A percentile compares a stretch with the other conserved stretches of the same genome.
These are phyloP conservation scores for Suncus etruscus DNA, from an alignment of 2,113 vertebrate genomes.

Conservation along the genomic window DNA sequence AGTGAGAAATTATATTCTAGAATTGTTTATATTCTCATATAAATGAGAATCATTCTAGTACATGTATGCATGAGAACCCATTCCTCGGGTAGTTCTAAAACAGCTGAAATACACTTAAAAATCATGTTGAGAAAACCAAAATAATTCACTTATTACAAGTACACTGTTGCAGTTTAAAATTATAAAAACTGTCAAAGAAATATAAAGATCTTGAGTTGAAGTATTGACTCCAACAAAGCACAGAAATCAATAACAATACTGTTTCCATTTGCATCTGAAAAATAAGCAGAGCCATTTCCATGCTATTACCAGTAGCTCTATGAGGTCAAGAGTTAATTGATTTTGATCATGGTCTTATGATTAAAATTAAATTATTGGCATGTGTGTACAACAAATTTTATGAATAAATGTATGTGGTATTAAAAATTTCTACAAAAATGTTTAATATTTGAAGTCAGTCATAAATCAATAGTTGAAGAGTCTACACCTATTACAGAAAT, in stretches of 20 bases:
- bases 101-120: constrained; percentile 21
- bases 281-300: background rate
- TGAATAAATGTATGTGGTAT: background rate
- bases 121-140: background rate
- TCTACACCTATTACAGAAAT: background rate
- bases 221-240: too few relatives aligned
- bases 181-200: too few relatives aligned
- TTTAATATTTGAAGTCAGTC: background rate
- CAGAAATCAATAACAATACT: background rate
- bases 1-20: too few relatives aligned
- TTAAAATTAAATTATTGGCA: background rate
- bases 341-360: background rate
- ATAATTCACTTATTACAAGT: too few relatives aligned
- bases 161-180: too few relatives aligned
- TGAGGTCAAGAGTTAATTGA: background rate
- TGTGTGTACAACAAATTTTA: background rate
- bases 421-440: background rate
- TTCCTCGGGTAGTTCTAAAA: background rate
- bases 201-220: too few relatives aligned
- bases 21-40: too few relatives aligned
- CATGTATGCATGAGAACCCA: background rate
- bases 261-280: background rate
- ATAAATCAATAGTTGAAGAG: constrained; percentile 16
- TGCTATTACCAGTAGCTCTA: background rate
- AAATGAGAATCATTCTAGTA: background rate